Conservation (phyloP, 2,797 vertebrate genomes). For the Enteromius anoplus region DNA sequence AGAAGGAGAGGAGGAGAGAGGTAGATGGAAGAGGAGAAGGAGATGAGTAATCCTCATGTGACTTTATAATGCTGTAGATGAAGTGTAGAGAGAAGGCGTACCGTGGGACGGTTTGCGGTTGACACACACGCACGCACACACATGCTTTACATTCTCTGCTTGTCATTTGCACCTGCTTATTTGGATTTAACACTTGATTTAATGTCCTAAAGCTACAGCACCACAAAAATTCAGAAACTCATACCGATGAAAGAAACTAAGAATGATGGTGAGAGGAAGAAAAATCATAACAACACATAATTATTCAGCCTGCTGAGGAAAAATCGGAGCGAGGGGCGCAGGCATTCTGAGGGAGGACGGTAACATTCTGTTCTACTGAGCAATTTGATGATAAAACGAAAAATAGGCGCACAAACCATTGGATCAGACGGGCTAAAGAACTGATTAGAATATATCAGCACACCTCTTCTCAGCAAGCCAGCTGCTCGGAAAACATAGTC, state of each 20-base stretch:
- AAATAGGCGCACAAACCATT: constrained; percentile 66
- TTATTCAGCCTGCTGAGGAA: constrained; percentile 23
- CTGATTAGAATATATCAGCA: constrained; percentile 69
- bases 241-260: constrained; percentile 32
- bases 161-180: constrained; percentile 52
- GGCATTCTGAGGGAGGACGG: constrained; percentile 49
- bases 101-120: constrained; percentile 44
- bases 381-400: constrained; percentile 58
- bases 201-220: constrained; percentile 48
- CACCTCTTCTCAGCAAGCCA: constrained; percentile 65
- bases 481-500: constrained; percentile 65
- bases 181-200: constrained; percentile 53
- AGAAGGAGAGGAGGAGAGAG: constrained; percentile 44
- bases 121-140: constrained; percentile 44
- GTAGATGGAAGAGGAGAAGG: constrained; percentile 33
- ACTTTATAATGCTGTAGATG: constrained; percentile 53
- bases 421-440: constrained; percentile 64
- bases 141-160: constrained; percentile 49
- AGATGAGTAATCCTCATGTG: constrained; percentile 58
- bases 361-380: constrained; percentile 59
- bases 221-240: constrained; percentile 37
- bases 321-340: constrained; percentile 12
- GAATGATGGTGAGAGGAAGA: constrained; percentile 22
- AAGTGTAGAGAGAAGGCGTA: constrained; percentile 45
- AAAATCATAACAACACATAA: constrained; percentile 33